Conservation (phyloP, 2,113 vertebrate genomes). For the Hymenochirus boettgeri region DNA sequence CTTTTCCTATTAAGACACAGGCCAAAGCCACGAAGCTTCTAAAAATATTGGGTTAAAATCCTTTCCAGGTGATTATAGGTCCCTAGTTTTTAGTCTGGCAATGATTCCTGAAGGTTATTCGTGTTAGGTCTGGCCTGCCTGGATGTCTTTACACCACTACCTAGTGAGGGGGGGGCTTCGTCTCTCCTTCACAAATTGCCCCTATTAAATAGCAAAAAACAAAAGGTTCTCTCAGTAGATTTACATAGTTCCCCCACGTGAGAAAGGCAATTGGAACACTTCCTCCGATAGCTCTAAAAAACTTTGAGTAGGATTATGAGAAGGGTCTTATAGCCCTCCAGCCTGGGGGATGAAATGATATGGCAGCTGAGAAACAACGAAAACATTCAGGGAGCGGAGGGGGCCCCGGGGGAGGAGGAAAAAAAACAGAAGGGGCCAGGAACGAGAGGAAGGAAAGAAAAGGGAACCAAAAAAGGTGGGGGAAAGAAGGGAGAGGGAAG, state of each 20-base stretch:
- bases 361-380: slow-evolving; percentile 48
- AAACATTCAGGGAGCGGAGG: not conserved
- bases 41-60: slow-evolving; percentile 32
- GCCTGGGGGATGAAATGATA: slow-evolving; percentile 59
- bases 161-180: slow-evolving; percentile 59
- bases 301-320: slow-evolving; percentile 65
- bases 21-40: slow-evolving; percentile 29
- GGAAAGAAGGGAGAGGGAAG: no score
- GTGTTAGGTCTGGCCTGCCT: slow-evolving; percentile 56
- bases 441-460: no score
- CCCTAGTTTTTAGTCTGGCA: slow-evolving; percentile 48
- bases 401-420: slow-evolving; percentile 5
- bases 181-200: slow-evolving; percentile 55
- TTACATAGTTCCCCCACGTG: slow-evolving; percentile 68
- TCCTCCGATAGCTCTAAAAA: slow-evolving; percentile 66
- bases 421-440: no score
- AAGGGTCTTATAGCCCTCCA: slow-evolving; percentile 56
- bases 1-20: slow-evolving; percentile 2
- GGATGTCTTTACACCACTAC: slow-evolving; percentile 57
- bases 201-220: slow-evolving; percentile 58
- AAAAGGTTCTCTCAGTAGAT: slow-evolving; percentile 67
- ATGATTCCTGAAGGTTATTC: slow-evolving; percentile 57
- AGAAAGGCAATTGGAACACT: slow-evolving; percentile 67
- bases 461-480: no score
- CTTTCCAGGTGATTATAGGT: slow-evolving; percentile 50